A percentile compares a stretch with the other conserved stretches of the same genome.
Conservation (phyloP, 2,797 vertebrate genomes). For the Ficedula albicollis region DNA sequence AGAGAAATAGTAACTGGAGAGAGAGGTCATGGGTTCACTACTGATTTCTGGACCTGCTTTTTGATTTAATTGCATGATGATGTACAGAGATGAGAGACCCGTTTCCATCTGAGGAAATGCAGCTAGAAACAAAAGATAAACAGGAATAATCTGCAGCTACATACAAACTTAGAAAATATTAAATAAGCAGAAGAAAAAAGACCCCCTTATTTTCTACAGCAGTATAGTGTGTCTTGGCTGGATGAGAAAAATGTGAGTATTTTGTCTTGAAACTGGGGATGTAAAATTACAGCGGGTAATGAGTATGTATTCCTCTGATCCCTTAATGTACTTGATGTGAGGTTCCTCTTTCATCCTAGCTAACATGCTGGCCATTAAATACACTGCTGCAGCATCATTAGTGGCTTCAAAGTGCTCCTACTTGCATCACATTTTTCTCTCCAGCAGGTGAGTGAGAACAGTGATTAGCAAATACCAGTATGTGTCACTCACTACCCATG, state of each 20-base stretch:
- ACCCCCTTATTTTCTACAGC: conserved; percentile 8
- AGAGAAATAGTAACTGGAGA: background rate
- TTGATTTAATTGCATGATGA: background rate
- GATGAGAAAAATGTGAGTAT: conserved; percentile 56
- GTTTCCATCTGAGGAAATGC: background rate
- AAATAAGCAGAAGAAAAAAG: conserved; percentile 27
- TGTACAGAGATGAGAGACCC: background rate
- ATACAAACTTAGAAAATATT: background rate
- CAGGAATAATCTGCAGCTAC: background rate
- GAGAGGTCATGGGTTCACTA: background rate
- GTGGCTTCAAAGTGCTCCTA: conserved; percentile 66
- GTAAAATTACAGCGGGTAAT: conserved; percentile 71
- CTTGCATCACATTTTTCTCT: conserved; percentile 55
- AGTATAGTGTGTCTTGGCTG: conserved; percentile 13
- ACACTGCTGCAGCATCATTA: conserved; percentile 60
- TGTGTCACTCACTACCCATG: background rate
- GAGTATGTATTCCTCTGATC: conserved; percentile 73
- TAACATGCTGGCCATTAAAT: conserved; percentile 64
- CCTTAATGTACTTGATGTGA: conserved; percentile 72
- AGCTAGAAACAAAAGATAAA: background rate
- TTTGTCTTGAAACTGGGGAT: conserved; percentile 69
- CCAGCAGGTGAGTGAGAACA: conserved; percentile 31
- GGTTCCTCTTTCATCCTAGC: conserved; percentile 70
- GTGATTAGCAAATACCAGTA: conserved; percentile 24
- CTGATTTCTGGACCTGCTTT: background rate